A percentile compares a stretch with the other conserved stretches of the same genome.
These are phyloP conservation scores for Gerris buenoi DNA, from an alignment of 1,140 invertebrate species.

Conservation along the genomic window DNA sequence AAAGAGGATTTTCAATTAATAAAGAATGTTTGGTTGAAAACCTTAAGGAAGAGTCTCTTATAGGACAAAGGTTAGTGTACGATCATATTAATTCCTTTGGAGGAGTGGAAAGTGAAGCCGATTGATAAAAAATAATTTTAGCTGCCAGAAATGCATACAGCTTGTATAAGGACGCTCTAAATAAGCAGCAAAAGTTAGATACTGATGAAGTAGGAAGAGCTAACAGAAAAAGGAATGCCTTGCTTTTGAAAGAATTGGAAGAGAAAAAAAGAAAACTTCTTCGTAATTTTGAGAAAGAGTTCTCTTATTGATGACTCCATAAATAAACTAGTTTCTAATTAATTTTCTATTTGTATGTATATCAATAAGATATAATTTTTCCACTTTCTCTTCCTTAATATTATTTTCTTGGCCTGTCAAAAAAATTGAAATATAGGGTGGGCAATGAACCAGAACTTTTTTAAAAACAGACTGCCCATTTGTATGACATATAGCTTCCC, in stretches of 20 bases:
- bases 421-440: too few relatives aligned
- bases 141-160: neutral
- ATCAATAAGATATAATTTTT: too few relatives aligned
- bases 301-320: neutral
- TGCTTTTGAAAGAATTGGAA: neutral
- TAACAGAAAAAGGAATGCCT: neutral
- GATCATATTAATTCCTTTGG: neutral
- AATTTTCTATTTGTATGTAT: too few relatives aligned
- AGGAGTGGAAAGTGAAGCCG: neutral
- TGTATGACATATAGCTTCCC: too few relatives aligned
- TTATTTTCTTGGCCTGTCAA: too few relatives aligned
- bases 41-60: slow-evolving; percentile 17
- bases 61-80: slow-evolving; percentile 6
- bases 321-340: neutral
- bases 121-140: neutral
- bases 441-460: too few relatives aligned
- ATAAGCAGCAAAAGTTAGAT: neutral
- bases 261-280: neutral
- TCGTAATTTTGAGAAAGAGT: neutral
- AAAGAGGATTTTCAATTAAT: slow-evolving; percentile 22
- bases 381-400: too few relatives aligned
- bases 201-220: neutral
- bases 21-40: slow-evolving; percentile 21
- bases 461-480: too few relatives aligned
- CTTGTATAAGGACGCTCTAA: neutral